Evolutionary conservation across 2,113 vertebrate genomes (phyloP).

Genomic region (Ondatra zibethicus): DNA sequence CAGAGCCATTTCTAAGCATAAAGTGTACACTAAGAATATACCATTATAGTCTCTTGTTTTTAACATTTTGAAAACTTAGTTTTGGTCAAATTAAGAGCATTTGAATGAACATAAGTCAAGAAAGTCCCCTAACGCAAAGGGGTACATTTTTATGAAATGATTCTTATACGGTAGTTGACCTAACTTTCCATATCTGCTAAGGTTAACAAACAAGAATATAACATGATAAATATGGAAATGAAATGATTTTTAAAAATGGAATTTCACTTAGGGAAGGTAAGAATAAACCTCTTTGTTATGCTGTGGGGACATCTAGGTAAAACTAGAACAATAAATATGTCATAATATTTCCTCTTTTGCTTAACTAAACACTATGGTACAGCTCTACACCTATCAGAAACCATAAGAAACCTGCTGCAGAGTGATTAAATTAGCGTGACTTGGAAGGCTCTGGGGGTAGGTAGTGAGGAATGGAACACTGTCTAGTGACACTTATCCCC

Average conservation of each 20-base stretch:
- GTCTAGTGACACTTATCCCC: background rate
- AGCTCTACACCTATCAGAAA: background rate
- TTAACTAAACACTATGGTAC: background rate
- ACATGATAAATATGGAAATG: background rate
- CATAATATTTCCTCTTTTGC: background rate
- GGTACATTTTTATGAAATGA: background rate
- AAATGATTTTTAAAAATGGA: background rate
- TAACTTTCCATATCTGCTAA: background rate
- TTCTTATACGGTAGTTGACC: background rate
- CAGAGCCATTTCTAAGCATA: conserved; percentile 19
- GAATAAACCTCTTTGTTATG: background rate
- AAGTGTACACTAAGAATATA: background rate
- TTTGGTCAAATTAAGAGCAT: conserved; percentile 8
- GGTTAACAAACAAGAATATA: background rate
- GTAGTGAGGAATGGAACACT: background rate
- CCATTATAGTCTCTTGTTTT: conserved; percentile 18
- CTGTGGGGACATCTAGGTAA: background rate
- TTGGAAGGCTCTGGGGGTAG: background rate
- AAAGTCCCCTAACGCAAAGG: background rate
- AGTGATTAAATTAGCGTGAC: background rate
- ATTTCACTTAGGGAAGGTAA: background rate
- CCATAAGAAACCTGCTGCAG: background rate
- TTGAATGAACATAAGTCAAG: conserved; percentile 26
- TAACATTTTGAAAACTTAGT: background rate
- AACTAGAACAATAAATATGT: background rate